Base-by-base conservation (phyloP, 1,140 invertebrate genomes). In the Phymastichus coffea region DNA sequence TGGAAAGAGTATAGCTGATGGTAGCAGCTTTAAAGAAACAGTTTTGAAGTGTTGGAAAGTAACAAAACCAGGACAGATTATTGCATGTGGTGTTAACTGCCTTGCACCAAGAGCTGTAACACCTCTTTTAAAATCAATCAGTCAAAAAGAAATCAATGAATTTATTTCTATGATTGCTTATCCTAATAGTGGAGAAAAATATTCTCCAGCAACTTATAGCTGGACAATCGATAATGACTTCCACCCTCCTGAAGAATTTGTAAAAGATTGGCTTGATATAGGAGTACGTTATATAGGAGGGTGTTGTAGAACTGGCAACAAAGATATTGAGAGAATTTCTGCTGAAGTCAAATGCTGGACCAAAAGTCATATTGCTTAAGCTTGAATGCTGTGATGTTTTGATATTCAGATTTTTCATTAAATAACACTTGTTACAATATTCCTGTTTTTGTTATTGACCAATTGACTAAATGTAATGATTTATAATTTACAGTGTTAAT, bases 61-160 rank as follows among this genome's bases (percentile, higher is more conserved):
- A 22, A 85, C 70, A 1, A 35, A 61, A 3, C 83, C 85, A 8
- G 80, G 86, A 19, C 87, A 92, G 73, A 80, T 93, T 43, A 80
- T 90, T 38, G 94, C 87, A 3, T 83, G 96, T 44, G 95, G 95
- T 3, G 85, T 95, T 0, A 97, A 98, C 74, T 98, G 95, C 77
- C 83, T 92, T 1, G 79, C 84, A 48, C 89, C 91, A 2, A 75
- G 77, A 22, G 69, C 78, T 66, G 82, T 90, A 3, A 70, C 72
- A 0, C 70, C 81, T 1, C 71, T 92, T 1, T 73, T 92, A 15
- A 67, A 74, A 48, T 74, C 74, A 33, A 75, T 88, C 20, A 80
- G 81, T 48, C 66, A 68, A 30, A 63, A 71, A 17, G 62, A 62
- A 38, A 19, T 22, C 4, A 48, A 60, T 4, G 61, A 67, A 33